Evolutionary conservation across 2,888 invertebrate genomes (phyloP).

Genomic region (Drosophila colorata): DNA sequence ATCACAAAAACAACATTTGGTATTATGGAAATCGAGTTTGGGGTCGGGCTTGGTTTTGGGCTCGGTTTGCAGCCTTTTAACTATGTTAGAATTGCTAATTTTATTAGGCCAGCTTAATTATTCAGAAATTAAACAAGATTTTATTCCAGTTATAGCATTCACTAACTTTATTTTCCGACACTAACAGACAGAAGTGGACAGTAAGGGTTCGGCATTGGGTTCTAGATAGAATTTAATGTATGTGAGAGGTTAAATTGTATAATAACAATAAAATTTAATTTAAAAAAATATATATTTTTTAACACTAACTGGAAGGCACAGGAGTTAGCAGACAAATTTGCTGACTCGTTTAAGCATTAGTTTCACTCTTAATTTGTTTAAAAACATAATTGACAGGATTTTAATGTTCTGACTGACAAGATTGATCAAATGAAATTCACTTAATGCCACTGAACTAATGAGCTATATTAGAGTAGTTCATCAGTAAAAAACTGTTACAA

Average conservation of each 20-base stretch:
- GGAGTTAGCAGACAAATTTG: too few species aligned
- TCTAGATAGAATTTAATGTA: background rate
- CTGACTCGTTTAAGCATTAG: background rate
- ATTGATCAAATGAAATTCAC: background rate
- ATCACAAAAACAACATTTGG: background rate
- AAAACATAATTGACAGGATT: too few species aligned
- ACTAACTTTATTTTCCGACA: background rate
- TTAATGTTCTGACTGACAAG: too few species aligned
- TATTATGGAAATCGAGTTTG: slow-evolving; percentile 2
- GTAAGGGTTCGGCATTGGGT: background rate
- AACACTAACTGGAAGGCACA: too few species aligned
- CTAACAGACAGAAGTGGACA: background rate
- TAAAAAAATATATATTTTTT: background rate
- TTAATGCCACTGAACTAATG: background rate
- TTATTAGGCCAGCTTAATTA: background rate
- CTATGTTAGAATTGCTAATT: slow-evolving; percentile 17
- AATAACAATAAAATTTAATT: background rate
- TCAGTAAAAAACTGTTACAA: too few species aligned
- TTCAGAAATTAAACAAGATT: background rate
- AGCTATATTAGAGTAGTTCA: too few species aligned
- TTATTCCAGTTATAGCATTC: background rate
- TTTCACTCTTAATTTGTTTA: too few species aligned
- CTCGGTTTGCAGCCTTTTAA: background rate
- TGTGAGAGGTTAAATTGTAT: background rate
- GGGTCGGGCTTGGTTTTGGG: background rate